Conservation (phyloP, 2,113 vertebrate genomes). For the Dolichallabes microphthalmus region DNA sequence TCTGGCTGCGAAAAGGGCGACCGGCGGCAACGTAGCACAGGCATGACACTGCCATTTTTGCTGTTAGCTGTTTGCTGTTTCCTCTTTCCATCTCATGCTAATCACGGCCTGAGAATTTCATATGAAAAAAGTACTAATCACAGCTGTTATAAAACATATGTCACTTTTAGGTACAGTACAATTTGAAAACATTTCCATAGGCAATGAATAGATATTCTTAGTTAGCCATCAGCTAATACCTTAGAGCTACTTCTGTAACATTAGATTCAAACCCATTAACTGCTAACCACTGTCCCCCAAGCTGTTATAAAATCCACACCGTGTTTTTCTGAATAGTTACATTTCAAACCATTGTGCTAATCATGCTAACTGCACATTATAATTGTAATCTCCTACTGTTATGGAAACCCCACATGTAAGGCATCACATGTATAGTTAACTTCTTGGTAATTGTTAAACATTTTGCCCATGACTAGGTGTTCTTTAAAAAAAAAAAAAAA, state of each 20-base stretch:
- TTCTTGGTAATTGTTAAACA: background rate
- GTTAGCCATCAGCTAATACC: background rate
- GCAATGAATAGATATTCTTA: background rate
- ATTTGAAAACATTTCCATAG: background rate
- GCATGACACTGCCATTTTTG: slow-evolving; percentile 45
- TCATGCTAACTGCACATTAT: background rate
- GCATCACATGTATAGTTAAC: background rate
- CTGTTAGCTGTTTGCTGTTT: slow-evolving; percentile 37
- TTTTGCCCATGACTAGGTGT: background rate
- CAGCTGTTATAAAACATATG: background rate
- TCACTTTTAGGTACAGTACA: background rate
- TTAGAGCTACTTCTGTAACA: background rate
- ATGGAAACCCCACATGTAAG: background rate
- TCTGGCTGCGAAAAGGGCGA: slow-evolving; percentile 71
- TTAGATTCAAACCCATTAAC: background rate
- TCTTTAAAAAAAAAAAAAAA: background rate
- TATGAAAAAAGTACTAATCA: slow-evolving; percentile 19
- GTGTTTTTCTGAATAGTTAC: background rate
- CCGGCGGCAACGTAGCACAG: slow-evolving; percentile 63
- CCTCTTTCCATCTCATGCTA: background rate
- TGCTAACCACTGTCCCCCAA: background rate
- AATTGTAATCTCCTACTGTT: background rate
- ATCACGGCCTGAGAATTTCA: background rate
- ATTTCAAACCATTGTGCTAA: background rate
- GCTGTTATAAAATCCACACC: background rate